Evolutionary conservation across 92 coral and sea anemone genomes (phyloP).

Genomic region (Bergia sp.): DNA sequence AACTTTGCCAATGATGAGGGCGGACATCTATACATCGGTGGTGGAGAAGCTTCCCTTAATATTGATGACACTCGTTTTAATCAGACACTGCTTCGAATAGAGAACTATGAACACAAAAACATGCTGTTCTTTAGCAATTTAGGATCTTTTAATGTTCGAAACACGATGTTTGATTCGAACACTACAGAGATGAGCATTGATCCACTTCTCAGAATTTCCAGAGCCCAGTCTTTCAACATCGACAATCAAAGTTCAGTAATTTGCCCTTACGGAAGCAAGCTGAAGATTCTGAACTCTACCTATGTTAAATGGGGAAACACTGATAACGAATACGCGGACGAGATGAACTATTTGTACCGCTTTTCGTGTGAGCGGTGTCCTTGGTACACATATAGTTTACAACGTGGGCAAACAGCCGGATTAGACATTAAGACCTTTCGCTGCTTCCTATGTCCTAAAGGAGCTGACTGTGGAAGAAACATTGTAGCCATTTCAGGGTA

Average conservation of each 20-base stretch:
- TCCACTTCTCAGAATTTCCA: slow-evolving; percentile 18
- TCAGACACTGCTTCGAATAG: background rate
- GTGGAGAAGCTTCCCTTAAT: slow-evolving; percentile 14
- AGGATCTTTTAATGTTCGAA: slow-evolving; percentile 8
- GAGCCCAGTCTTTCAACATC: slow-evolving; percentile 6
- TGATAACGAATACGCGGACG: background rate
- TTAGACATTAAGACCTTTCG: background rate
- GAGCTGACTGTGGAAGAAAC: slow-evolving; percentile 32
- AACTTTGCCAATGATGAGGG: slow-evolving; percentile 30
- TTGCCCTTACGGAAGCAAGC: slow-evolving; percentile 32
- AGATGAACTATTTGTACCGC: slow-evolving; percentile 9
- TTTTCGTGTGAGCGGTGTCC: slow-evolving; percentile 26
- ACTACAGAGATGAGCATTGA: slow-evolving; percentile 10
- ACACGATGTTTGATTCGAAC: slow-evolving; percentile 15
- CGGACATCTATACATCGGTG: slow-evolving; percentile 23
- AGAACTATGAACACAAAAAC: slow-evolving; percentile 6
- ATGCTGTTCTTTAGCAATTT: slow-evolving; percentile 25
- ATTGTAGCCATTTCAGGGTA: slow-evolving; percentile 16
- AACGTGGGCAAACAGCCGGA: slow-evolving; percentile 25
- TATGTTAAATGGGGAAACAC: slow-evolving; percentile 31
- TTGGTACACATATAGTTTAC: slow-evolving; percentile 14
- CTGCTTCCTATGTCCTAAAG: slow-evolving; percentile 4
- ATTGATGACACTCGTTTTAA: background rate
- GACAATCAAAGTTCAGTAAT: slow-evolving; percentile 6
- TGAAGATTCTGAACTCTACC: slow-evolving; percentile 25